Evolutionary conservation across 2,113 vertebrate species (phyloP).

Genomic region (Hemichromis elongatus): DNA sequence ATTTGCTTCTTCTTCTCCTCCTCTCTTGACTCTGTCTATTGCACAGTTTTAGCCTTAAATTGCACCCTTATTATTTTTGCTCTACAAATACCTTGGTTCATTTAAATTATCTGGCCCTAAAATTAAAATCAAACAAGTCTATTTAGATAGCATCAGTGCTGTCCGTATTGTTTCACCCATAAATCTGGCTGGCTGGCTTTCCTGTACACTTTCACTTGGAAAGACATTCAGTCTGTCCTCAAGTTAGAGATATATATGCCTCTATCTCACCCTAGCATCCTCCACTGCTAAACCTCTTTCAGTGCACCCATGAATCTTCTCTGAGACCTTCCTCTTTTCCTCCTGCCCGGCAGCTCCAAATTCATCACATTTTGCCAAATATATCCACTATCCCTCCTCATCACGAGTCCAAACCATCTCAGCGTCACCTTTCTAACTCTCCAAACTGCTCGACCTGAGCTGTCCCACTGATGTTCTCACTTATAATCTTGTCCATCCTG

Average conservation of each 20-base stretch:
- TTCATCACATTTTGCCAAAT: fast-evolving
- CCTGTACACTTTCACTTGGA: background rate
- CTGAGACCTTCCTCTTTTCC: fast-evolving
- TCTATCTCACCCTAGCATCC: fast-evolving
- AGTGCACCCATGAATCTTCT: background rate
- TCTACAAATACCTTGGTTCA: background rate
- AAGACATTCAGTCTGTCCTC: fast-evolving
- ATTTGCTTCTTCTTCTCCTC: background rate
- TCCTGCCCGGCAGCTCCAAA: background rate
- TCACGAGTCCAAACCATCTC: background rate
- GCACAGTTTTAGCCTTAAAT: background rate
- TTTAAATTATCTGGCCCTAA: background rate
- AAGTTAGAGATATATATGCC: background rate
- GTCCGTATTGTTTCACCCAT: background rate
- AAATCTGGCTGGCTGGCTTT: background rate
- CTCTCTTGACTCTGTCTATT: background rate
- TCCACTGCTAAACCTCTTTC: fast-evolving
- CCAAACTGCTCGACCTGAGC: background rate
- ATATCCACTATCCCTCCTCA: fast-evolving
- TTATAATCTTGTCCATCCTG: background rate
- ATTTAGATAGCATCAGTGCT: fast-evolving
- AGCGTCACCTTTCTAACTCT: fast-evolving
- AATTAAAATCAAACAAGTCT: background rate
- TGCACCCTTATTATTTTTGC: background rate
- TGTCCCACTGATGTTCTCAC: fast-evolving